A percentile compares a stretch with the other conserved stretches of the same genome.
phyloP scores from a whole-genome alignment of 2,797 vertebrate species.

The Microhierax caerulescens region DNA sequence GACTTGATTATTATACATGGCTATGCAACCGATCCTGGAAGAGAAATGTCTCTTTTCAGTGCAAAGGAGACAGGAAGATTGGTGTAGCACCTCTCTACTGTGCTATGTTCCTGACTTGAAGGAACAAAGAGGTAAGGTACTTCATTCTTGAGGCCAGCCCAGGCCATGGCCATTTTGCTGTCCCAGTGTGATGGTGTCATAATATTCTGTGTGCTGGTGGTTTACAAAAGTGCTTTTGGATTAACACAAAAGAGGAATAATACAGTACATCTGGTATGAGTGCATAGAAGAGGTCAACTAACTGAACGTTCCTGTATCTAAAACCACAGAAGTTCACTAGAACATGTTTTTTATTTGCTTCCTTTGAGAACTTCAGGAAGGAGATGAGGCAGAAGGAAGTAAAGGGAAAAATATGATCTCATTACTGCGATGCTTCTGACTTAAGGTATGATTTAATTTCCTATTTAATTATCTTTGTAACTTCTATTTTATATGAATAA shows the following conservation, averaged over 20 bases:
- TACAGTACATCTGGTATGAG: not conserved
- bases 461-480: not conserved
- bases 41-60: not conserved
- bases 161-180: not conserved
- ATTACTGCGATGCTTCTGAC: not conserved
- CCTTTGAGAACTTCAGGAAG: constrained; percentile 7
- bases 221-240: not conserved
- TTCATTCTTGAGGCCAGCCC: not conserved
- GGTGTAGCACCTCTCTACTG: not conserved
- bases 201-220: not conserved
- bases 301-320: not conserved
- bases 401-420: constrained; percentile 2
- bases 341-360: constrained; percentile 39
- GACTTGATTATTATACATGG: not conserved
- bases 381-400: not conserved
- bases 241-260: not conserved
- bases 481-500: not conserved
- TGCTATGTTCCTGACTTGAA: not conserved
- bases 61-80: not conserved
- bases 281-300: not conserved
- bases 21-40: not conserved
- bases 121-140: not conserved
- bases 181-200: not conserved
- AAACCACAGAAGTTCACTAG: not conserved
- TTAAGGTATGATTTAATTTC: constrained; percentile 36